These are phyloP conservation scores for Rostratula benghalensis DNA, from an alignment of 2,113 vertebrate species.

Conservation along the genomic window DNA sequence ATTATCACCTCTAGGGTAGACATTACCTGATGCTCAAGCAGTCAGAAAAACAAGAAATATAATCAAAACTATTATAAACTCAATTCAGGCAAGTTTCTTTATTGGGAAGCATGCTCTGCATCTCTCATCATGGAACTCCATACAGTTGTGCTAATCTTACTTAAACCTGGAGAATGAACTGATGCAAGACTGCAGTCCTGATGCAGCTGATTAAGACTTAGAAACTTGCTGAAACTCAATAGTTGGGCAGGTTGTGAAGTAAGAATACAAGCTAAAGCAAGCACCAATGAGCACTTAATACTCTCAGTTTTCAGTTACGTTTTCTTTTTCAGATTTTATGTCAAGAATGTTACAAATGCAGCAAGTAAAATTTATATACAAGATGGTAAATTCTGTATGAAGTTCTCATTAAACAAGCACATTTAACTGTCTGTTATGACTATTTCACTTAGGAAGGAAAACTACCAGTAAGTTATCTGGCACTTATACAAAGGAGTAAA, in stretches of 20 bases:
- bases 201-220: neutral
- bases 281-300: neutral
- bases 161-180: accelerated
- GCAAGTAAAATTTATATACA: neutral
- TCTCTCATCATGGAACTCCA: neutral
- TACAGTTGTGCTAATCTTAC: neutral
- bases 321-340: neutral
- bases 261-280: neutral
- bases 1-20: neutral
- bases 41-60: neutral
- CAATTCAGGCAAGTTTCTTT: neutral
- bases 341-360: neutral
- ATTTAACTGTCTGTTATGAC: neutral
- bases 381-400: neutral
- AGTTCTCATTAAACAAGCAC: neutral
- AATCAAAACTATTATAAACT: neutral
- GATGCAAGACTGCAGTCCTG: neutral
- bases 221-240: neutral
- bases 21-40: neutral
- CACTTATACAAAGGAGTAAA: neutral
- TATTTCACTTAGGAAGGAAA: neutral
- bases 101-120: neutral
- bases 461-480: neutral
- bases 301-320: neutral
- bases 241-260: neutral